These are phyloP conservation scores for Neuroscelio doddi DNA, from an alignment of 2,888 invertebrate species.

Conservation along the genomic window DNA sequence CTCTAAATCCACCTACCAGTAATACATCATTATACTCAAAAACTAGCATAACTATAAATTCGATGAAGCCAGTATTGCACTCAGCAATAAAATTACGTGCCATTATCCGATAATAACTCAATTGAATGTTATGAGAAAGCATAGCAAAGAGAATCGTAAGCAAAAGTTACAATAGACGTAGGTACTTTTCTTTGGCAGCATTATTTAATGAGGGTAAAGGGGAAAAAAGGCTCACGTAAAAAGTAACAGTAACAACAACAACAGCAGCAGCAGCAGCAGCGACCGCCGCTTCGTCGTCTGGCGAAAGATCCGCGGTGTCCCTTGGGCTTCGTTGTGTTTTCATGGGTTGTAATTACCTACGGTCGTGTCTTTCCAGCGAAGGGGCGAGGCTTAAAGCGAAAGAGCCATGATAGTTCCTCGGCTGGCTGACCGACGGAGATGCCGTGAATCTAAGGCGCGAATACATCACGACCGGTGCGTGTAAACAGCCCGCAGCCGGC, in stretches of 20 bases:
- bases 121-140: too few species aligned
- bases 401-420: slow-evolving; percentile 19
- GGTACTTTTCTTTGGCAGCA: too few species aligned
- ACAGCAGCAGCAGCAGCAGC: too few species aligned
- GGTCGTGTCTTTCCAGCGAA: slow-evolving; percentile 8
- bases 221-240: too few species aligned
- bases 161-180: too few species aligned
- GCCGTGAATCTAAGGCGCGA: slow-evolving; percentile 53
- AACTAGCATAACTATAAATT: too few species aligned
- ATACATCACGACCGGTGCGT: slow-evolving; percentile 53
- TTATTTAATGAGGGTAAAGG: too few species aligned
- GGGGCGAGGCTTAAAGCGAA: slow-evolving; percentile 3
- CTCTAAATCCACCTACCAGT: background rate
- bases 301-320: slow-evolving; percentile 8
- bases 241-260: too few species aligned
- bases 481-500: slow-evolving; percentile 56
- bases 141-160: too few species aligned
- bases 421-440: slow-evolving; percentile 52
- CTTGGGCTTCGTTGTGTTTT: slow-evolving; percentile 10
- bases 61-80: too few species aligned
- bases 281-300: background rate
- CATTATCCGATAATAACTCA: too few species aligned
- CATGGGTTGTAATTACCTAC: slow-evolving; percentile 32
- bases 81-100: background rate
- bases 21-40: too few species aligned